A percentile compares a stretch with the other conserved stretches of the same genome.
Conservation (phyloP, 2,888 invertebrate species). For the Ernsta delagoae region DNA sequence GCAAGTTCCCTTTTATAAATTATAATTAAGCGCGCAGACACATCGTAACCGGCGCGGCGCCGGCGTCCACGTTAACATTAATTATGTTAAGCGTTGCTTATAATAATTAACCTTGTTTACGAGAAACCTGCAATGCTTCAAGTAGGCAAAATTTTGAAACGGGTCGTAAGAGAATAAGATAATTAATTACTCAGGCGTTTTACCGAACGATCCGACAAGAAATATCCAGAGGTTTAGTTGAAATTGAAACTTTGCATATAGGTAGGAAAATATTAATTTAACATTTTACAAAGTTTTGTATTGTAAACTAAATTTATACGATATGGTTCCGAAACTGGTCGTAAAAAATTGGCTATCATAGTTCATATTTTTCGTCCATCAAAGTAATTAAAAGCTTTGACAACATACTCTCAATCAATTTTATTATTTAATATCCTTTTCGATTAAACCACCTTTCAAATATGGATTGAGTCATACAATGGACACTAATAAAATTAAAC, state of each 20-base stretch:
- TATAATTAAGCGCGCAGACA: slow-evolving; percentile 19
- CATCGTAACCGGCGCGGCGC: too few relatives aligned
- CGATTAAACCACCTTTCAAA: not conserved
- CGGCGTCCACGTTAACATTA: slow-evolving; percentile 20
- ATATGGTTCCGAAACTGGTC: too few relatives aligned
- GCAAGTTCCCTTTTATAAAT: slow-evolving; percentile 7
- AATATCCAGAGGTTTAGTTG: slow-evolving; percentile 29
- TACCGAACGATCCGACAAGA: slow-evolving; percentile 35
- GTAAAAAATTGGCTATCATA: too few relatives aligned
- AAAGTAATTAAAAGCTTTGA: not conserved
- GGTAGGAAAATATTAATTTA: too few relatives aligned
- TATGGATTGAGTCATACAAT: too few relatives aligned
- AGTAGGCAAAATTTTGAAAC: slow-evolving; percentile 40
- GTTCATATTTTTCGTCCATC: not conserved
- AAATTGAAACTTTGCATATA: slow-evolving; percentile 20
- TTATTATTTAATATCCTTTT: not conserved
- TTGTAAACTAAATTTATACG: too few relatives aligned
- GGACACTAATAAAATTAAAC: too few relatives aligned
- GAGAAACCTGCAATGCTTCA: slow-evolving; percentile 33
- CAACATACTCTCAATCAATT: not conserved
- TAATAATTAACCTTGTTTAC: slow-evolving; percentile 38
- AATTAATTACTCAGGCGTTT: slow-evolving; percentile 41
- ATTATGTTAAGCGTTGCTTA: slow-evolving; percentile 39
- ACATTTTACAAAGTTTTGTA: too few relatives aligned
- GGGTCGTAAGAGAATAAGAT: slow-evolving; percentile 39